Base-by-base conservation (phyloP, 2,888 invertebrate genomes). In the Omphaloscelis lunosa region DNA sequence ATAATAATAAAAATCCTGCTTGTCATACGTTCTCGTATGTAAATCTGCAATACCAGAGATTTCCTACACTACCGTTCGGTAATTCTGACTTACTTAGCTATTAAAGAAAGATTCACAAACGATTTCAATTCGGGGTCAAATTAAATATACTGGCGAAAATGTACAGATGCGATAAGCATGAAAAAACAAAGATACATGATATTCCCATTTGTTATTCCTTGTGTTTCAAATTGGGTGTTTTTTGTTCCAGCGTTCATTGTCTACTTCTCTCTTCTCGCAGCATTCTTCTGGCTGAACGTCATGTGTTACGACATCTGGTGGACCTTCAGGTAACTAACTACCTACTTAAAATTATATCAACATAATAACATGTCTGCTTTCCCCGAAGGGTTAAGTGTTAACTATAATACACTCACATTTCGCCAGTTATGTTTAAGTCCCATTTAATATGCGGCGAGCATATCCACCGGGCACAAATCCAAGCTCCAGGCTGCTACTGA, bases 281-380 rank as follows among this genome's bases (percentile, higher is more conserved):
- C 98, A 0, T 98, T 98, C 93, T 97, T 97, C 83, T 98, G 98
- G 98, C 96, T 98, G 88, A 98, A 98, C 91, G 97, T 98, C 67
- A 98, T 98, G 97, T 98, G 98, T 87, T 98, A 98, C 92, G 98
- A 98, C 93, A 98, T 98, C 87, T 98, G 98, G 98, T 97, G 97
- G 97, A 98, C 98, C 2, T 98, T 98, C 89, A 97, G 98, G 98
- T 98, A 91, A 86, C 80, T 81, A 58, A 66, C 23, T 51, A 53
- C 34, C 17, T 34, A 27, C 9, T 29, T 45, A 17, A 12, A 29
- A 53, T 56, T 62, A n/a, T 41, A 23, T 27, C 34, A 34, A 34
- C 17, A 5, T 17, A n/a, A 34, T 3, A n/a, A 34, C 7, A n/a
- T 2, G 34, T 2, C 11, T 53, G 51, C 27, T 65, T 6, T 45